Conservation (phyloP, 1,140 invertebrate species). For the Temnothorax longispinosus region DNA sequence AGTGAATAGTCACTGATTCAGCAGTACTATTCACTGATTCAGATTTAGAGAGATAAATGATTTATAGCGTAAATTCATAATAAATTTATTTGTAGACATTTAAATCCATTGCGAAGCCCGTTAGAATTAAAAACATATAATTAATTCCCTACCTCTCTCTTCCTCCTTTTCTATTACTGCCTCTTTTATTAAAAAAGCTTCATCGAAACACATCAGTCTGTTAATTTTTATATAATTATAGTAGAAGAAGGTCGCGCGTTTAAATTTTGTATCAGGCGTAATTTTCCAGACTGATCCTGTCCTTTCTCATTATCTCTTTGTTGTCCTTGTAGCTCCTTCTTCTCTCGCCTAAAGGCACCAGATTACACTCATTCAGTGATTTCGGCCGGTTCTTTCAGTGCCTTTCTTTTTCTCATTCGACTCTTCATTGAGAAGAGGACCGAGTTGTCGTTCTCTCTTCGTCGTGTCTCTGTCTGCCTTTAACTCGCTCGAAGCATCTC, state of each 20-base stretch:
- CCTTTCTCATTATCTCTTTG: conserved; percentile 26
- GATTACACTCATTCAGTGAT: conserved; percentile 81
- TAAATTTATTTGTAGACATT: neutral
- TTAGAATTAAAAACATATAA: neutral
- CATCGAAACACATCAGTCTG: neutral
- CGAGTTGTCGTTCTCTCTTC: conserved; percentile 44
- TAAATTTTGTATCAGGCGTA: neutral
- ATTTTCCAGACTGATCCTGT: conserved; percentile 16
- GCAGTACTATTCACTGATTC: too few relatives aligned
- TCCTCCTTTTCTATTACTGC: neutral
- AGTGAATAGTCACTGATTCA: too few relatives aligned
- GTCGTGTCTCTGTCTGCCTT: conserved; percentile 35
- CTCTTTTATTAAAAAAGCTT: neutral
- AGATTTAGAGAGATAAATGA: too few relatives aligned
- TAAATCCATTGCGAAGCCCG: neutral
- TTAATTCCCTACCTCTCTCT: conserved; percentile 31
- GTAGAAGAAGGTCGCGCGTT: neutral
- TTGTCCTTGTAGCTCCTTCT: conserved; percentile 29
- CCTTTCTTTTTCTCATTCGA: conserved; percentile 51
- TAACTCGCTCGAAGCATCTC: conserved; percentile 51
- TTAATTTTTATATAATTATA: conserved; percentile 13
- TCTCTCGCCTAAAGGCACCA: conserved; percentile 58
- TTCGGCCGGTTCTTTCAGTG: conserved; percentile 64
- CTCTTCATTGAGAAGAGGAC: conserved; percentile 61
- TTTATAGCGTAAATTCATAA: neutral